Evolutionary conservation across 30 jellyfish, hydroid and myxozoan species (phyloP), one percentile per base, ranked within the genome.

Genomic region (Morbakka virulenta): DNA sequence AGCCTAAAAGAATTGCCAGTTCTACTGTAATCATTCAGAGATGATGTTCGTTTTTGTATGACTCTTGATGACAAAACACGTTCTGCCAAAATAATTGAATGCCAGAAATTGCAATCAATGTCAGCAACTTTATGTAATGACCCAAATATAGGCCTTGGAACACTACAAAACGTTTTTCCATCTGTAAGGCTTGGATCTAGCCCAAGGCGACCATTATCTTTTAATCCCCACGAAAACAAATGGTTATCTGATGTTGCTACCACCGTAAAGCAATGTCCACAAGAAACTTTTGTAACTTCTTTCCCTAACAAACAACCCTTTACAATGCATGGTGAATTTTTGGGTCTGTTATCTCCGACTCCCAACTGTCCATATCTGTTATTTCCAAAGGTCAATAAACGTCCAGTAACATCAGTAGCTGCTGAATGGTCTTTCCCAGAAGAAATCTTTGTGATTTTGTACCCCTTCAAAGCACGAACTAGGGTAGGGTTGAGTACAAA

Each of bases 361-460:
- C 97, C 97, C 1, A 89, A 87, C 62, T 89, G 97, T 23, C 97
- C 97, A 77, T 57, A 63, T 76, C 63, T 76, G 69, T 89, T 89
- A 57, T 69, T 83, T 3, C 97, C 97, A 89, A 89, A 89, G 6
- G 95, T 89, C 75, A 89, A 65, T 57, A 89, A 57, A 50, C 97
- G 68, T 2, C 97, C 97, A 77, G 67, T 80, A 11, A 80, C 89
- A 52, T 85, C 97, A 47, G 83, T 76, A 1, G 82, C 94, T 3
- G 96, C 97, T 0, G 97, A 82, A 63, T 89, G 97, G 70, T 87
- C 87, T 70, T 79, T 89, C 29, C 97, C 97, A 27, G 97, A 83
- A 2, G 94, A 78, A 22, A 89, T 83, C 0, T 81, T 52, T 47
- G 72, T 80, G 20, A 89, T 48, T 41, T 63, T 72, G 62, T 82